Conservation (phyloP, 1,140 invertebrate genomes). For the Trinorchestia longiramus region DNA sequence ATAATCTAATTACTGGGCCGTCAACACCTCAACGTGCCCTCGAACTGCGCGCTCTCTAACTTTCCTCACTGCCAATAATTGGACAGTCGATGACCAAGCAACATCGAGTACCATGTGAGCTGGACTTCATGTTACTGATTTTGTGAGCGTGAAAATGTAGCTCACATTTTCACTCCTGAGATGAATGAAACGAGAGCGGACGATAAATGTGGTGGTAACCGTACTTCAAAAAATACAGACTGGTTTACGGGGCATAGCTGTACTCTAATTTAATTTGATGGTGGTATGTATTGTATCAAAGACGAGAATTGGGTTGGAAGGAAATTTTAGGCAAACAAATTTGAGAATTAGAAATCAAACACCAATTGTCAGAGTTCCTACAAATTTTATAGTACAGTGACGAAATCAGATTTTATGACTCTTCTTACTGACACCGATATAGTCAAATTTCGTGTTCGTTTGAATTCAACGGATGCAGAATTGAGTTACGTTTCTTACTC, state of each 20-base stretch:
- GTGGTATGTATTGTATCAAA: not conserved
- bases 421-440: not conserved
- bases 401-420: not conserved
- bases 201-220: not conserved
- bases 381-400: not conserved
- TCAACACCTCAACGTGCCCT: not conserved
- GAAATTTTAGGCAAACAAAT: not conserved
- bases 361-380: not conserved
- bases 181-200: not conserved
- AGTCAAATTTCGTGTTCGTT: not conserved
- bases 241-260: too few species aligned
- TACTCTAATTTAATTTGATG: too few species aligned
- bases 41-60: conserved; percentile 23
- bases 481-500: not conserved
- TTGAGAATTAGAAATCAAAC: not conserved
- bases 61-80: conserved; percentile 21
- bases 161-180: not conserved
- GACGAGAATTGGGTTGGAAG: not conserved
- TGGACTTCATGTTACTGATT: not conserved
- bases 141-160: not conserved
- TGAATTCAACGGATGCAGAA: not conserved
- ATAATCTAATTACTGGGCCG: conserved; percentile 44
- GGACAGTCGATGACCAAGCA: conserved; percentile 29
- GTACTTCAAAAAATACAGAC: too few species aligned
- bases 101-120: not conserved